Percentiles rank a stretch among this genome's conserved stretches.
Evolutionary conservation across 2,888 invertebrate genomes (phyloP).

Genomic region (Mythimna lalbum): DNA sequence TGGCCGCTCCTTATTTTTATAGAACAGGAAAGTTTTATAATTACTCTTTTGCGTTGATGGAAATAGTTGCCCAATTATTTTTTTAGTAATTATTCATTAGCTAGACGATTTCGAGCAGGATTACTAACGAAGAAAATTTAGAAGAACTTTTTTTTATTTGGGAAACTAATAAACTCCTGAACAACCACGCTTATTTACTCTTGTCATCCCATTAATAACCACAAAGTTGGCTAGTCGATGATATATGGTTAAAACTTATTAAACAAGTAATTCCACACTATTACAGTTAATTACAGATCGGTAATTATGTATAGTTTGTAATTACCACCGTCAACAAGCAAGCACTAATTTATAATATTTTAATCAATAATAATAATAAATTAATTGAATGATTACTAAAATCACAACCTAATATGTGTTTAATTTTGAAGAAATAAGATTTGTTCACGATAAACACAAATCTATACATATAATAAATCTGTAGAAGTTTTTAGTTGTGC

Average conservation of each 20-base stretch:
- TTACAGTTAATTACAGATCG: too few species aligned
- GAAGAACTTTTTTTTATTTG: neutral
- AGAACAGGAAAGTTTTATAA: constrained; percentile 28
- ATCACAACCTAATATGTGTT: too few species aligned
- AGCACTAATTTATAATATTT: too few species aligned
- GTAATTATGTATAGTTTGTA: too few species aligned
- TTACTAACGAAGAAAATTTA: neutral
- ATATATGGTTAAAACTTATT: neutral
- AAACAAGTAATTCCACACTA: neutral
- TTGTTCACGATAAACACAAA: too few species aligned
- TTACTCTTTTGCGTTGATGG: constrained; percentile 26
- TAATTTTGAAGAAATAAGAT: too few species aligned
- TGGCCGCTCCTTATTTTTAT: constrained; percentile 29
- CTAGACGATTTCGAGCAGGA: neutral
- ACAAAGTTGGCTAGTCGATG: neutral
- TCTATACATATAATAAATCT: too few species aligned
- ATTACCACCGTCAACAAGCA: too few species aligned
- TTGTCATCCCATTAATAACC: neutral
- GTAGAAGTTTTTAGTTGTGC: too few species aligned
- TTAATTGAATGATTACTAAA: too few species aligned
- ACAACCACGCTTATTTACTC: neutral
- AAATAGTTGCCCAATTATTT: constrained; percentile 31
- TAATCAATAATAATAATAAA: too few species aligned
- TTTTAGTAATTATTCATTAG: constrained; percentile 10
- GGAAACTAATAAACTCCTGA: too few species aligned